phyloP scores from a whole-genome alignment of 1,140 invertebrate genomes.

The Microplitis mediator region DNA sequence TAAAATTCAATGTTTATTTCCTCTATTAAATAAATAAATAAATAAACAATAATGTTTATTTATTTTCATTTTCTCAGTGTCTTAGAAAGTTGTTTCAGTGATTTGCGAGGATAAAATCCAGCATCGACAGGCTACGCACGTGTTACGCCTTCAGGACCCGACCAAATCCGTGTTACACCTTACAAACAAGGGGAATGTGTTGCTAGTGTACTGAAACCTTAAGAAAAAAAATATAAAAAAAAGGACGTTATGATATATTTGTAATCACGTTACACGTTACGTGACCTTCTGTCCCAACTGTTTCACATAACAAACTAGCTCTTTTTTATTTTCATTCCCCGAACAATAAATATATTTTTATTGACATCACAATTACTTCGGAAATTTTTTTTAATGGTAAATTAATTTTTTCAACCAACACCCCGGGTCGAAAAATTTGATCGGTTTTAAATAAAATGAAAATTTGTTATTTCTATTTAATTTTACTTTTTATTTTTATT shows the following conservation, averaged over 20 bases:
- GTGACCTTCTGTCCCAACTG: conserved; percentile 58
- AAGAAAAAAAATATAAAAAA: conserved; percentile 26
- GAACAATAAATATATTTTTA: not conserved
- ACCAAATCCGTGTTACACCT: not conserved
- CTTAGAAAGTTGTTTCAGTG: conserved; percentile 33
- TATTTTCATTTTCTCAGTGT: conserved; percentile 3
- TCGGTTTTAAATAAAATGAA: no score
- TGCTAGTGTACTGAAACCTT: not conserved
- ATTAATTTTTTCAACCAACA: no score
- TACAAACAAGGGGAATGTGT: not conserved
- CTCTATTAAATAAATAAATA: not conserved
- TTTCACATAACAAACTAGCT: conserved; percentile 49
- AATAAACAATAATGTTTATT: not conserved
- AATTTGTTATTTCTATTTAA: no score
- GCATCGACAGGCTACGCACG: conserved; percentile 56
- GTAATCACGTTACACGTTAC: conserved; percentile 56
- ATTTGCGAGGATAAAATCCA: conserved; percentile 52
- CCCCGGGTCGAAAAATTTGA: no score
- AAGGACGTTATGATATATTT: conserved; percentile 58
- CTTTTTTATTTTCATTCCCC: not conserved
- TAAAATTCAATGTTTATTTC: not conserved
- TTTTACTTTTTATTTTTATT: no score
- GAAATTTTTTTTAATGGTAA: no score
- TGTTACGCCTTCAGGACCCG: conserved; percentile 45
- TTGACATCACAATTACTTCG: no score